phyloP scores from a whole-genome alignment of 2,888 invertebrate genomes.

The Latheticus oryzae region DNA sequence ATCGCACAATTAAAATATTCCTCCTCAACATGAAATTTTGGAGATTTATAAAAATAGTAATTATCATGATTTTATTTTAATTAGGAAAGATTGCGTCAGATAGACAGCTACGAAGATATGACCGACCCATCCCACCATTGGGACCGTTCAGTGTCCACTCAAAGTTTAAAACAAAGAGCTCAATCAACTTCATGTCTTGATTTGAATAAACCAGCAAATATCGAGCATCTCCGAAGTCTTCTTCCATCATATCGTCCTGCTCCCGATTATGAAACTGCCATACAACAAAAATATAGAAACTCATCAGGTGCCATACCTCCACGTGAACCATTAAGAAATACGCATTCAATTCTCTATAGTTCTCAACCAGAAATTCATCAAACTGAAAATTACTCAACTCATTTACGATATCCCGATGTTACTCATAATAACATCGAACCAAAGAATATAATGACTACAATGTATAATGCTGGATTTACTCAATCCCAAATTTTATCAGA shows the following conservation, averaged over 20 bases:
- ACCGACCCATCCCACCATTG: conserved; percentile 59
- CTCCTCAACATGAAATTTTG: no score
- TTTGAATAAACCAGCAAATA: conserved; percentile 66
- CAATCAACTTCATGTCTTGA: conserved; percentile 77
- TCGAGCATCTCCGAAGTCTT: conserved; percentile 75
- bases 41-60: no score
- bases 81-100: conserved; percentile 56
- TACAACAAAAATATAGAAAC: conserved; percentile 84
- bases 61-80: no score
- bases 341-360: conserved; percentile 68
- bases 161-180: conserved; percentile 68
- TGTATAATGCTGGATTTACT: conserved; percentile 50
- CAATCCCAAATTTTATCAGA: conserved; percentile 55
- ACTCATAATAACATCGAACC: conserved; percentile 68
- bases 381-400: conserved; percentile 61
- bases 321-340: conserved; percentile 51
- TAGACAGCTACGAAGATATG: conserved; percentile 62
- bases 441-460: conserved; percentile 49
- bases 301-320: conserved; percentile 66
- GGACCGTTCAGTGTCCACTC: conserved; percentile 63
- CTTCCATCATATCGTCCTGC: conserved; percentile 89
- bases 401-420: conserved; percentile 74
- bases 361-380: conserved; percentile 83
- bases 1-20: no score
- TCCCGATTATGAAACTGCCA: conserved; percentile 94